Conservation (phyloP, 1,140 invertebrate species). For the Melipona quadrifasciata region DNA sequence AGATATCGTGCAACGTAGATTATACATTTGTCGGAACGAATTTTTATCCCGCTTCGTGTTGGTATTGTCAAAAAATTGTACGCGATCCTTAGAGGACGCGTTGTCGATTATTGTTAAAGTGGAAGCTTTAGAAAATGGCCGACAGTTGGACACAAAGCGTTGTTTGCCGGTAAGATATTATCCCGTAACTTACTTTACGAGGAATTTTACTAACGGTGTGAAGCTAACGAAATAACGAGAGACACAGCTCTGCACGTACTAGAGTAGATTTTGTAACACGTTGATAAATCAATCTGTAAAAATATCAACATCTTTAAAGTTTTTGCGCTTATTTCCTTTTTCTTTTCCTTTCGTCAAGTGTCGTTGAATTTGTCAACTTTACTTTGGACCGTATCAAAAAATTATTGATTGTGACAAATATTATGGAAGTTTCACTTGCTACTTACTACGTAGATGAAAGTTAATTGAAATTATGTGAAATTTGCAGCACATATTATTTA, state of each 20-base stretch:
- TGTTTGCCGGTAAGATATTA: constrained; percentile 77
- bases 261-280: background rate
- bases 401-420: background rate
- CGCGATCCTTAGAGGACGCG: constrained; percentile 57
- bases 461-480: background rate
- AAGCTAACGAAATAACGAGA: background rate
- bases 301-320: constrained; percentile 21
- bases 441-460: background rate
- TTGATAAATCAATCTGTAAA: background rate
- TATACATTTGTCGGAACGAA: background rate
- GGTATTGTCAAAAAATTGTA: constrained; percentile 2
- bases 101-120: constrained; percentile 63
- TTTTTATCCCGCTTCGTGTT: background rate
- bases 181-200: background rate
- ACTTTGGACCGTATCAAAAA: background rate
- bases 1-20: background rate
- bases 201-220: background rate
- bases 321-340: background rate
- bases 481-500: background rate
- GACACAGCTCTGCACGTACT: background rate
- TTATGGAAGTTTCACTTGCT: background rate
- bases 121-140: constrained; percentile 78
- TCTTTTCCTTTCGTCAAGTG: background rate
- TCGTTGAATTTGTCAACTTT: background rate
- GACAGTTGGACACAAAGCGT: constrained; percentile 78